Evolutionary conservation across 2,797 vertebrate species (phyloP).

Genomic region (Neosilurus mollespiculum): DNA sequence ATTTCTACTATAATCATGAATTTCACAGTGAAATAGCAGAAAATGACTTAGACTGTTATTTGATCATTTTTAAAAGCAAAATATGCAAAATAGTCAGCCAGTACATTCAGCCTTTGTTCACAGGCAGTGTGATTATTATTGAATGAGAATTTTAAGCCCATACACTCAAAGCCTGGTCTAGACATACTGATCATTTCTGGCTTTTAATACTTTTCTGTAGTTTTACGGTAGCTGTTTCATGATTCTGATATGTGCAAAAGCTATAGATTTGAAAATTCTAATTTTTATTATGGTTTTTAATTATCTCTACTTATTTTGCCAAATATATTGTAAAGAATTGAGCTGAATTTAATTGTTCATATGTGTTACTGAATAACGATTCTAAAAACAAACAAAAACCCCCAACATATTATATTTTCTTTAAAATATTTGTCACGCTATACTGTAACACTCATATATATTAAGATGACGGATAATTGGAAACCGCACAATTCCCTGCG

Average conservation of each 20-base stretch:
- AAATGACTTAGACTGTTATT: conserved; percentile 4
- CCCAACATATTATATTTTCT: neutral
- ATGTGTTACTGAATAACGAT: conserved; percentile 3
- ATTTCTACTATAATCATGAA: neutral
- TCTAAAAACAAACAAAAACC: too few relatives aligned
- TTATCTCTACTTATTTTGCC: neutral
- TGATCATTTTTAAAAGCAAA: conserved; percentile 10
- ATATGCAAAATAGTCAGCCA: neutral
- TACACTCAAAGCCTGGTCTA: neutral
- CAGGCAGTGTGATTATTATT: neutral
- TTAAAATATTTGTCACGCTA: neutral
- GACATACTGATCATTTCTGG: too few relatives aligned
- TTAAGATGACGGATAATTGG: conserved; percentile 38
- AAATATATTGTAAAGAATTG: neutral
- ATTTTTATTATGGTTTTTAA: neutral
- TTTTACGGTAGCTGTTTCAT: neutral
- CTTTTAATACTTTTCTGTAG: neutral
- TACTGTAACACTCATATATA: conserved; percentile 16
- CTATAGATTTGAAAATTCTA: neutral
- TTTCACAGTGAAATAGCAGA: neutral
- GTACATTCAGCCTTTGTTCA: neutral
- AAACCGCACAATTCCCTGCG: conserved; percentile 34
- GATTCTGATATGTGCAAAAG: neutral
- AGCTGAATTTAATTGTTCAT: neutral
- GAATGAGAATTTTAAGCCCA: neutral